phyloP scores from a whole-genome alignment of 1,140 invertebrate genomes.

The Caerostris extrusa region DNA sequence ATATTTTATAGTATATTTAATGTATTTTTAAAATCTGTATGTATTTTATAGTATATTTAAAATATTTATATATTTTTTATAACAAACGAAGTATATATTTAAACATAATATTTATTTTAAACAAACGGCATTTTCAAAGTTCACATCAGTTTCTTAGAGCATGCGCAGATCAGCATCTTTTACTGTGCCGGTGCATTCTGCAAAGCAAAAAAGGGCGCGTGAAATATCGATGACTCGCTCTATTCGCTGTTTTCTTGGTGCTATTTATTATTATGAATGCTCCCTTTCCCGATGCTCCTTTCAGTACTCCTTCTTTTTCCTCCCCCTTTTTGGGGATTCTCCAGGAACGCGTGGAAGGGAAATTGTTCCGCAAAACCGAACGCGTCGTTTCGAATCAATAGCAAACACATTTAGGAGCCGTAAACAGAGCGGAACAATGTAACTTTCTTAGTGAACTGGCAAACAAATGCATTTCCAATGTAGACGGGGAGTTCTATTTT shows the following conservation, averaged over 20 bases:
- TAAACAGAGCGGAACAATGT: too few relatives aligned
- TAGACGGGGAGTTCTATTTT: too few relatives aligned
- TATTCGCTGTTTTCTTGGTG: background rate
- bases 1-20: too few relatives aligned
- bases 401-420: background rate
- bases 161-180: background rate
- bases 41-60: too few relatives aligned
- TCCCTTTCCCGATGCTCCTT: slow-evolving; percentile 15
- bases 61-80: too few relatives aligned
- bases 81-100: too few relatives aligned
- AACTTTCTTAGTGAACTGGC: too few relatives aligned
- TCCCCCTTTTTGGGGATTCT: background rate
- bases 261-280: background rate
- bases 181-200: background rate
- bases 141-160: background rate
- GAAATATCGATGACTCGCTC: slow-evolving; percentile 66
- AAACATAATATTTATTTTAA: too few relatives aligned
- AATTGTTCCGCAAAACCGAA: background rate
- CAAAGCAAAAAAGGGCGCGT: background rate
- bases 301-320: background rate
- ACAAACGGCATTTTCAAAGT: too few relatives aligned
- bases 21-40: too few relatives aligned
- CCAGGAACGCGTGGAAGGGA: background rate
- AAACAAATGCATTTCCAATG: too few relatives aligned
- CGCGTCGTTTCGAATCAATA: slow-evolving; percentile 29